These are phyloP conservation scores for Cebidichthys violaceus DNA, from an alignment of 2,113 vertebrate species.

Conservation along the genomic window DNA sequence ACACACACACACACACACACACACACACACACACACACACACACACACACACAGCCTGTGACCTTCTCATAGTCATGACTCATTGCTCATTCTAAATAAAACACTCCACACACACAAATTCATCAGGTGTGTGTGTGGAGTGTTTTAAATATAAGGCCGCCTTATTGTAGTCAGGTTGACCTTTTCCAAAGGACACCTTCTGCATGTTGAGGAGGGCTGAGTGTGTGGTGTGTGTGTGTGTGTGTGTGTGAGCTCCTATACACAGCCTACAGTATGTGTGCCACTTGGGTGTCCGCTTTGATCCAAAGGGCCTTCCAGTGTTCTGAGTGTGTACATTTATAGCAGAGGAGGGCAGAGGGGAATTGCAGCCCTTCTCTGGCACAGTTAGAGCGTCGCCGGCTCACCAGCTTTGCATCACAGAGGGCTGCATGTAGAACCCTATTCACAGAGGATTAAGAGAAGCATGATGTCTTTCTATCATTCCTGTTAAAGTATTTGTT, in stretches of 20 bases:
- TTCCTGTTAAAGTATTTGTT: no score
- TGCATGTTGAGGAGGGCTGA: constrained; percentile 44
- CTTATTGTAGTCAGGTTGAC: constrained; percentile 49
- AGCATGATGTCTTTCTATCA: no score
- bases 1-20: neutral
- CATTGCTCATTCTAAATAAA: constrained; percentile 19
- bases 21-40: neutral
- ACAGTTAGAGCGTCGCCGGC: neutral
- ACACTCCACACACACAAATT: neutral
- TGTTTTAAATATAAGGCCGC: constrained; percentile 39
- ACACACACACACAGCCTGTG: constrained; percentile 5
- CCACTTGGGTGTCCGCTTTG: neutral
- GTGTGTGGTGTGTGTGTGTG: constrained; percentile 7
- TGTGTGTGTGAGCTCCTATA: neutral
- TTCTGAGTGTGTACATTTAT: constrained; percentile 6
- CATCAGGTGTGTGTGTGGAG: neutral
- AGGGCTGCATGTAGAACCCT: neutral
- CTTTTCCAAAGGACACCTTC: constrained; percentile 46
- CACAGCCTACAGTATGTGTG: neutral
- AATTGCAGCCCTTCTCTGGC: neutral
- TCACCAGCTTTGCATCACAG: neutral
- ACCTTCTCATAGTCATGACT: constrained; percentile 40
- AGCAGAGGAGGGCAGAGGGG: constrained; percentile 1
- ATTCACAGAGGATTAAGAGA: no score
- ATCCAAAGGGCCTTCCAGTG: constrained; percentile 11